These are phyloP conservation scores for Hiodon tergisus DNA, from an alignment of 2,113 vertebrate genomes.

Conservation along the genomic window DNA sequence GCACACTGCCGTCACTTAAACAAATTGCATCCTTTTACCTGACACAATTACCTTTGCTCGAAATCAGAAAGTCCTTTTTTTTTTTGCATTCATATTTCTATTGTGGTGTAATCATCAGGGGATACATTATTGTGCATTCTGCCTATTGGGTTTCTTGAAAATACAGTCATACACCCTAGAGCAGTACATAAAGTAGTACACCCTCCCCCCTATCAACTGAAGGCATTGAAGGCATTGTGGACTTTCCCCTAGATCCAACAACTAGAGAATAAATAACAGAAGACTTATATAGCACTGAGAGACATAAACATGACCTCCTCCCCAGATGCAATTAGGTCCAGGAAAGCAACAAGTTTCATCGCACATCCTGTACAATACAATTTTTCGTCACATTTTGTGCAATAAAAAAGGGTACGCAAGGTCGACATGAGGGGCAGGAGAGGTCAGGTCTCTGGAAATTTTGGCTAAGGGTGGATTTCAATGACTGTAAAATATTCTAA, in stretches of 20 bases:
- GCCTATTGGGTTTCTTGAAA: too few relatives aligned
- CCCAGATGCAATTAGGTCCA: slow-evolving; percentile 1
- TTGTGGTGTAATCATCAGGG: background rate
- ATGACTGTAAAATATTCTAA: too few relatives aligned
- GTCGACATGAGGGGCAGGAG: too few relatives aligned
- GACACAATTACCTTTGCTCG: background rate
- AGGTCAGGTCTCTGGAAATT: too few relatives aligned
- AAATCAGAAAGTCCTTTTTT: background rate
- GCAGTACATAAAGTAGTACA: too few relatives aligned
- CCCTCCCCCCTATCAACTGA: background rate
- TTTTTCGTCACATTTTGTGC: too few relatives aligned
- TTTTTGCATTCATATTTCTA: background rate
- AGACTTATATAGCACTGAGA: background rate
- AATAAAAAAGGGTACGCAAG: too few relatives aligned
- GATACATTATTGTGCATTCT: background rate
- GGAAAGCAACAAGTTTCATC: background rate
- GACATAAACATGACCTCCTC: background rate
- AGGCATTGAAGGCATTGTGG: background rate
- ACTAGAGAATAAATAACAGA: background rate
- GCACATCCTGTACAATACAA: too few relatives aligned
- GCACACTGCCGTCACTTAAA: background rate
- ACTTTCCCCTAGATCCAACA: background rate
- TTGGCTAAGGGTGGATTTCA: too few relatives aligned
- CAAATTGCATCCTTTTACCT: background rate
- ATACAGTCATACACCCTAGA: too few relatives aligned